Base-by-base conservation (phyloP, 2,888 invertebrate genomes). In the Cerastis rubricosa region DNA sequence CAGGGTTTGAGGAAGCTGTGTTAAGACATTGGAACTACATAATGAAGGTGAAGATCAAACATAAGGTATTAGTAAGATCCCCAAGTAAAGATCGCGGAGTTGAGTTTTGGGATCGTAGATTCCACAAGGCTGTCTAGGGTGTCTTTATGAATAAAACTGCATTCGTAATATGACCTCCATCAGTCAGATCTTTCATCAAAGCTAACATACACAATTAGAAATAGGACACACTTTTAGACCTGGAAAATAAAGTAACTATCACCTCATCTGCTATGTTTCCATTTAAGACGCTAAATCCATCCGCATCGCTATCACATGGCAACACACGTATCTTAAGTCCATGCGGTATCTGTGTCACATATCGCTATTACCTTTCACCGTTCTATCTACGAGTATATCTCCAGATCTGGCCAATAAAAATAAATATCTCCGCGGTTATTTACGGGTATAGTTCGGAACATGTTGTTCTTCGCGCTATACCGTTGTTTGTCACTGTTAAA, bases 391-490 rank as follows among this genome's bases (percentile, higher is more conserved):
- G 43, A n/a, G 43, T 43, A 43, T 43, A 64, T 43, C 87, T 86
- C 65, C 76, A 80, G 85, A 88, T 87, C 86, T 87, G 57, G 70
- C 90, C 88, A 88, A 89, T 92, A 92, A 92, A 92, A 92, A 91
- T 91, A 90, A 91, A 90, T 90, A 91, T 89, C 85, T 87, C 74
- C 73, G 72, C 75, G 81, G 85, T 83, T 90, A 90, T 92, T 91
- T 91, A 80, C 80, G 76, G 81, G 81, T 69, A 64, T 89, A 83
- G 87, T 79, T 86, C 70, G 67, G 69, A 81, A 68, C 74, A 81
- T 61, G 81, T 79, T 82, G 86, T 86, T 88, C 88, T 89, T 84
- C 75, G 85, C 88, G 87, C 88, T 85, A 79, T 90, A 90, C 91
- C 90, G 90, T 88, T 89, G 84, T 88, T 84, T 86, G 85, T 87